A percentile compares a stretch with the other conserved stretches of the same genome.
phyloP scores from a whole-genome alignment of 1,140 invertebrate species.

The Danaus melanippus region DNA sequence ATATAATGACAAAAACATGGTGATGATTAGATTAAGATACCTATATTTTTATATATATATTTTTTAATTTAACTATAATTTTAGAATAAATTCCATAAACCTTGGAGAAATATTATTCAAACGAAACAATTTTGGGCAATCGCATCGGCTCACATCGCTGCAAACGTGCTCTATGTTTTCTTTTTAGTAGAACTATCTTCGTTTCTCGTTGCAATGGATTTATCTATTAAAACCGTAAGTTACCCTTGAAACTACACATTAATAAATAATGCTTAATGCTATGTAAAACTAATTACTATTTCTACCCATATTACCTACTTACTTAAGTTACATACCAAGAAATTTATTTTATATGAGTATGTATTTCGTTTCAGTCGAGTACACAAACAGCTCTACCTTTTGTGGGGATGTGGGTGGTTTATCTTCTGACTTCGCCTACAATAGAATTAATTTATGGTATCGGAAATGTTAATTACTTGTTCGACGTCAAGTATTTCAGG shows the following conservation, averaged over 20 bases:
- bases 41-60: conserved; percentile 1
- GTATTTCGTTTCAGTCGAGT: conserved; percentile 29
- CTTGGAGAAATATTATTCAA: conserved; percentile 36
- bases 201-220: conserved; percentile 26
- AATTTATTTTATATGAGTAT: conserved; percentile 3
- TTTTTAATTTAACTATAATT: conserved; percentile 4
- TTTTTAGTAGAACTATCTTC: conserved; percentile 39
- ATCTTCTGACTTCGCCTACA: conserved; percentile 28
- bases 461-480: conserved; percentile 28
- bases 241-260: no score
- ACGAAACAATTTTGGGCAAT: conserved; percentile 39
- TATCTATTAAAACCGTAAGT: conserved; percentile 38
- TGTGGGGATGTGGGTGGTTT: conserved; percentile 25
- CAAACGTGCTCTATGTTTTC: conserved; percentile 40
- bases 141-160: conserved; percentile 31
- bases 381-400: conserved; percentile 34
- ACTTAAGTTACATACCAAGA: background rate
- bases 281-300: no score
- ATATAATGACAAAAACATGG: background rate
- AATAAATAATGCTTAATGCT: no score
- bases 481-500: conserved; percentile 37
- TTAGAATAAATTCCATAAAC: conserved; percentile 35
- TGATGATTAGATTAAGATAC: background rate
- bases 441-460: conserved; percentile 35
- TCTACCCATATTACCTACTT: conserved; percentile 3